Base-by-base conservation (phyloP, 2,797 vertebrate genomes). In the Cossypha polioptera region DNA sequence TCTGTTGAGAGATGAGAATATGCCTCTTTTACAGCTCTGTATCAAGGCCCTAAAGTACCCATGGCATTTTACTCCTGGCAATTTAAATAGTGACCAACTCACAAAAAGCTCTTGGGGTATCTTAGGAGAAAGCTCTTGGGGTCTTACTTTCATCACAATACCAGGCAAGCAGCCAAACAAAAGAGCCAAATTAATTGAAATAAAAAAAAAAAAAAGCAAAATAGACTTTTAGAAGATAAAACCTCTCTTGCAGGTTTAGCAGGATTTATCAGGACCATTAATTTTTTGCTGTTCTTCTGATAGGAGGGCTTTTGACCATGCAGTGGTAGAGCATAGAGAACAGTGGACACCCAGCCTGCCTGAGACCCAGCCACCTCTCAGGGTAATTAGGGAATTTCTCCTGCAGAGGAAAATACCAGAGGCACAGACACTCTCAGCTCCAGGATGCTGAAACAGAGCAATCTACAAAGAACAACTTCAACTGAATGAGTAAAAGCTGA, bases 1-100 rank as follows among this genome's bases (percentile, higher is more conserved):
- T 90, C 81, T 53, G 47, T 68, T 90, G 62, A 77, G 47, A 75
- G 69, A 92, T 69, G 90, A 72, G 69, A 86, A 86, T 74, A 66
- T 83, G 28, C 33, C 18, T 79, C 36, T 88, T 88, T 83, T 33
- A 45, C n/a, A 72, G 22, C 29, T 58, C 51, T 48, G 6, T 62
- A 86, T 72, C 36, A 73, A 86, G 67, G 47, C 38, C 16, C 47
- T 66, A 11, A 54, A 89, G 54, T 68, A 55, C 43, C 25, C 2
- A 0, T 1, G 3, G 47, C n/a, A 38, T 78, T 93, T 86, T 33
- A 62, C 62, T 94, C 15, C 55, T 55, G 55, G 12, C 0, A 0
- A 73, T 86, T 66, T 81, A 81, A 84, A 51, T 14, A 88, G 73
- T 47, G 51, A 45, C 66, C 55, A 53, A 38, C 26, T 51, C 25